A percentile compares a stretch with the other conserved stretches of the same genome.
Conservation (phyloP, 2,113 vertebrate species). For the Ondatra zibethicus region DNA sequence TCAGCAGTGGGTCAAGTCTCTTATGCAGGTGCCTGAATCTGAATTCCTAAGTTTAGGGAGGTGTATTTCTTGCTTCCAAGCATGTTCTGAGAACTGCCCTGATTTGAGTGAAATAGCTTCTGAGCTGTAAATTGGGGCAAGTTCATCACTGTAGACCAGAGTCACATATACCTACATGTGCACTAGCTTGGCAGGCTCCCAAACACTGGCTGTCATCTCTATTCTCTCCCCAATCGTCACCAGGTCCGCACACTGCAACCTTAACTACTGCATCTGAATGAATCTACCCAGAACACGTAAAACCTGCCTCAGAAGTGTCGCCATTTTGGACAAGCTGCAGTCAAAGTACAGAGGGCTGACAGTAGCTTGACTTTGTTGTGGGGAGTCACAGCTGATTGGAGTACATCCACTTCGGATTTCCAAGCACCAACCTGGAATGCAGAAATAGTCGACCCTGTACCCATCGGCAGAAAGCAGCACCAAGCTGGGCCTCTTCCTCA, state of each 20-base stretch:
- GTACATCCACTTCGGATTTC: not conserved
- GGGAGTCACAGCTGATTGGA: constrained; percentile 40
- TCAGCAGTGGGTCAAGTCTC: not conserved
- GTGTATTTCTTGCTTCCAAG: not conserved
- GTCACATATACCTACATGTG: accelerated
- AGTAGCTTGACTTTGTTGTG: not conserved
- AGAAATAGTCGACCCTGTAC: constrained; percentile 64
- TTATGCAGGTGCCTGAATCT: not conserved
- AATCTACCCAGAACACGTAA: not conserved
- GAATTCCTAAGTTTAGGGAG: not conserved
- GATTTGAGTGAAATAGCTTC: not conserved
- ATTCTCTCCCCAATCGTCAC: accelerated
- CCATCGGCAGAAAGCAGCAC: not conserved
- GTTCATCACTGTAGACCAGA: accelerated
- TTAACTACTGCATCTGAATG: not conserved
- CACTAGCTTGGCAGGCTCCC: not conserved
- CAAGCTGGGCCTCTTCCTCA: not conserved
- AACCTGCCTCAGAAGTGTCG: accelerated
- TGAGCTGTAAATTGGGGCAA: not conserved
- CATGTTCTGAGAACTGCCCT: not conserved
- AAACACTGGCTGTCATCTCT: accelerated
- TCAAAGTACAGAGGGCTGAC: not conserved
- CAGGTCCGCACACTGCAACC: not conserved
- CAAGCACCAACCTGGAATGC: not conserved
- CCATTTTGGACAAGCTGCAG: not conserved